A percentile compares a stretch with the other conserved stretches of the same genome.
Conservation (phyloP, 1,140 invertebrate genomes). For the Holotrichia oblita region DNA sequence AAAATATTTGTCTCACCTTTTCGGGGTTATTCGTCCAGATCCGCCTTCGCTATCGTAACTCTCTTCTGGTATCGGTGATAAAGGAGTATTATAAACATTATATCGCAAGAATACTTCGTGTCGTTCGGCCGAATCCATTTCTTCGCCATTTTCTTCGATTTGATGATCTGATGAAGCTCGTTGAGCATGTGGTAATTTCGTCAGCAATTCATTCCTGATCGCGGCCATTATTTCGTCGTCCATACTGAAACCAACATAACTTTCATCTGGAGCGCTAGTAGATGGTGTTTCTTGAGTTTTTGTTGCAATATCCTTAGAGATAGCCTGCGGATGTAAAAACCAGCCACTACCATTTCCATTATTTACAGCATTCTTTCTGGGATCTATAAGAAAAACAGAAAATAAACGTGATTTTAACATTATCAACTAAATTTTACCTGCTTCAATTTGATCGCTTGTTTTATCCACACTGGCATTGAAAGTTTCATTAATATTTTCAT, state of each 20-base stretch:
- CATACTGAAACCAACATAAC: conserved; percentile 68
- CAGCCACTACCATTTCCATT: conserved; percentile 59
- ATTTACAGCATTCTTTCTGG: background rate
- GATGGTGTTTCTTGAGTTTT: conserved; percentile 46
- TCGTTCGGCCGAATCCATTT: conserved; percentile 55
- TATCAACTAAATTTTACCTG: background rate
- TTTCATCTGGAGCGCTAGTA: conserved; percentile 55
- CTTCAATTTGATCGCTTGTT: background rate
- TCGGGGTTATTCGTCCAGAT: conserved; percentile 45
- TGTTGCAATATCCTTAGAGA: conserved; percentile 42
- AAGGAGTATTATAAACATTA: conserved; percentile 66
- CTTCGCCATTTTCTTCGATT: conserved; percentile 53
- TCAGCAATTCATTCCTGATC: conserved; percentile 73
- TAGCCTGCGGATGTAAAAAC: conserved; percentile 62
- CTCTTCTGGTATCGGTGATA: conserved; percentile 74
- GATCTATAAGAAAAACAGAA: background rate
- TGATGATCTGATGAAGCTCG: conserved; percentile 39
- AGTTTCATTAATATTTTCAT: conserved; percentile 12
- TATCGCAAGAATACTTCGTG: conserved; percentile 64
- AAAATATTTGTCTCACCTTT: conserved; percentile 6
- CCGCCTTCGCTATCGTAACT: conserved; percentile 57
- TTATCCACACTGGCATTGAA: conserved; percentile 1
- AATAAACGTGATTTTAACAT: background rate
- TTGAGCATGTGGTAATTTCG: conserved; percentile 74
- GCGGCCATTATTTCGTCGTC: conserved; percentile 77